A percentile compares a stretch with the other conserved stretches of the same genome.
Conservation (phyloP, 1,140 invertebrate species). For the Heliconius hermathena region DNA sequence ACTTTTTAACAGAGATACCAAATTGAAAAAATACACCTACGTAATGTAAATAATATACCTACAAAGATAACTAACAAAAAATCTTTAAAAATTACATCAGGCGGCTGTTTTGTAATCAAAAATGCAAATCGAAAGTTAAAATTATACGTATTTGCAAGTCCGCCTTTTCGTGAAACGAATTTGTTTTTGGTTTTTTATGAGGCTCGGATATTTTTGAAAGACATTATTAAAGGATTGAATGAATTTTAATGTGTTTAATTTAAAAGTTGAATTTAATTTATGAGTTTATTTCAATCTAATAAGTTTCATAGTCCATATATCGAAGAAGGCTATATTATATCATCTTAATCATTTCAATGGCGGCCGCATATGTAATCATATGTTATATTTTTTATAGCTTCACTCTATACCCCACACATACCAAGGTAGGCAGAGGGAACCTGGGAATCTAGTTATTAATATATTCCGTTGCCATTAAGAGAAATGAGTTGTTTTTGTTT, state of each 20-base stretch:
- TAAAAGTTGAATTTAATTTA: background rate
- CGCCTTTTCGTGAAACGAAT: conserved; percentile 36
- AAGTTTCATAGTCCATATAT: too few relatives aligned
- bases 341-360: too few relatives aligned
- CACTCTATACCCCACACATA: too few relatives aligned
- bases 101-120: conserved; percentile 41
- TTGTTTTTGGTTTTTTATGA: conserved; percentile 34
- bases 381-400: too few relatives aligned
- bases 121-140: conserved; percentile 45
- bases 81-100: conserved; percentile 25
- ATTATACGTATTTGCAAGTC: conserved; percentile 45
- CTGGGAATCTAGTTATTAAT: too few relatives aligned
- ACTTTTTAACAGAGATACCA: too few relatives aligned
- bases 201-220: conserved; percentile 22
- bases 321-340: too few relatives aligned
- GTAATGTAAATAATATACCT: background rate
- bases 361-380: too few relatives aligned
- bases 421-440: too few relatives aligned
- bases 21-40: background rate
- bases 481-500: too few relatives aligned
- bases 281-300: too few relatives aligned
- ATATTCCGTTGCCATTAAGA: too few relatives aligned
- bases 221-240: background rate
- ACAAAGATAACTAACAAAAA: conserved; percentile 20
- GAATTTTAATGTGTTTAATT: background rate